Percentiles rank a stretch among this genome's conserved stretches.
Conservation (phyloP, 2,797 vertebrate species). For the Notoglanidium macrostoma region DNA sequence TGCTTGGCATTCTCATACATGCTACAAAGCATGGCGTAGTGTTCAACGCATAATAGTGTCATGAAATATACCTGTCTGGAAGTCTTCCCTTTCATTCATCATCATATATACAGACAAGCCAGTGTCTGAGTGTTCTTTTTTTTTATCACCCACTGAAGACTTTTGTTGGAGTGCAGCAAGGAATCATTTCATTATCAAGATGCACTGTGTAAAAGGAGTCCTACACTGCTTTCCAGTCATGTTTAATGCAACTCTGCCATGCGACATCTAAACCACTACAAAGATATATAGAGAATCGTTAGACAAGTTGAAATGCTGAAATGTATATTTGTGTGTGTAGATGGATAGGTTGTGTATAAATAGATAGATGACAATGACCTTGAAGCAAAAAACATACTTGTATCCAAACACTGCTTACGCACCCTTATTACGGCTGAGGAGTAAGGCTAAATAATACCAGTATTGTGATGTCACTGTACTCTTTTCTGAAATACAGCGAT, state of each 20-base stretch:
- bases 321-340: not conserved
- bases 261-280: not conserved
- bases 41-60: not conserved
- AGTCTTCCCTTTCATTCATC: not conserved
- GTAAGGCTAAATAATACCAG: too few relatives aligned
- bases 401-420: not conserved
- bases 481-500: too few relatives aligned
- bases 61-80: slow-evolving; percentile 6
- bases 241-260: not conserved
- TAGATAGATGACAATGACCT: not conserved
- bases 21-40: not conserved
- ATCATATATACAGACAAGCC: slow-evolving; percentile 1
- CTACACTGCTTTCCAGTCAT: not conserved
- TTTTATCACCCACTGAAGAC: not conserved
- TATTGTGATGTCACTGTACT: too few relatives aligned
- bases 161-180: not conserved
- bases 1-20: not conserved
- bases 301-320: not conserved
- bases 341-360: not conserved
- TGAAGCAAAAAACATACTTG: not conserved
- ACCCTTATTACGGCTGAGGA: not conserved
- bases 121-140: not conserved
- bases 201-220: not conserved
- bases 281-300: not conserved
- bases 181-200: slow-evolving; percentile 4